These are phyloP conservation scores for Gopherus flavomarginatus DNA, from an alignment of 2,113 vertebrate genomes.

Conservation along the genomic window DNA sequence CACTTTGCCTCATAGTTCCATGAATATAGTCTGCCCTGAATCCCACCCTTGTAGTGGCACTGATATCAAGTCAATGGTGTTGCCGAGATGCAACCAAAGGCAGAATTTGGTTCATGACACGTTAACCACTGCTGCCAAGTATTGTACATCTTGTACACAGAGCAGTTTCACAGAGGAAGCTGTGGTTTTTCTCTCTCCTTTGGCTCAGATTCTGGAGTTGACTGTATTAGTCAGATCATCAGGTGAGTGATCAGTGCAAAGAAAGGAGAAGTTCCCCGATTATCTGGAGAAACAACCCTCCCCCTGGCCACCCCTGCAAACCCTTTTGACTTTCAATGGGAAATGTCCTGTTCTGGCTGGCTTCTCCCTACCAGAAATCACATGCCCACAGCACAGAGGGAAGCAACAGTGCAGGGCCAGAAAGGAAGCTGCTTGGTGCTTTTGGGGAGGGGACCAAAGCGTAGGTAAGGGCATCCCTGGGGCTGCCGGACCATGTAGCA, in stretches of 20 bases:
- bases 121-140: neutral
- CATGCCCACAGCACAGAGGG: neutral
- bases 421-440: neutral
- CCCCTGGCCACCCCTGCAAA: neutral
- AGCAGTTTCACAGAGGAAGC: constrained; percentile 41
- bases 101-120: neutral
- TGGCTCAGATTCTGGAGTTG: neutral
- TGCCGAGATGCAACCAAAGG: neutral
- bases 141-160: neutral
- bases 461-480: accelerated
- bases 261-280: constrained; percentile 33
- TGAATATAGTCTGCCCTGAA: neutral
- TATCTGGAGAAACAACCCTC: neutral
- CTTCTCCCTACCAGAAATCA: neutral
- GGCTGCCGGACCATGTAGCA: neutral
- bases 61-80: neutral
- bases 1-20: neutral
- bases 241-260: neutral
- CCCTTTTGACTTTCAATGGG: neutral
- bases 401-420: accelerated
- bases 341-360: neutral
- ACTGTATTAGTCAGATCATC: neutral
- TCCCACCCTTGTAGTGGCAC: neutral
- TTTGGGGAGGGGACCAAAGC: neutral
- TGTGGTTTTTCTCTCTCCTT: constrained; percentile 40